Conservation (phyloP, 2,888 invertebrate species). For the Hipparchia semele region DNA sequence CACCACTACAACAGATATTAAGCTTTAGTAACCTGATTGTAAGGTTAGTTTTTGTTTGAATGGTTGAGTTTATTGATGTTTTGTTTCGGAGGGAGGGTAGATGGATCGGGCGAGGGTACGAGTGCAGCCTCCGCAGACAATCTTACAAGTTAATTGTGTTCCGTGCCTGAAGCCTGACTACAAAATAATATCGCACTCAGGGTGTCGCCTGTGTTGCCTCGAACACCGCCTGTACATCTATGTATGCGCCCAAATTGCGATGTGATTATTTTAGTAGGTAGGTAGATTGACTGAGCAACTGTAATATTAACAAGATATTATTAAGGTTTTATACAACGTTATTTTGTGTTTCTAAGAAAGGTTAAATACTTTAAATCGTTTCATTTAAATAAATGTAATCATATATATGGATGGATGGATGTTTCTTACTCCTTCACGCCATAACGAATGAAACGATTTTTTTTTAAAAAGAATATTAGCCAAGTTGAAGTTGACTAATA, state of each 20-base stretch:
- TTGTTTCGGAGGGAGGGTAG: conserved; percentile 81
- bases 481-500: too few relatives aligned
- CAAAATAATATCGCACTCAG: conserved; percentile 76
- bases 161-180: conserved; percentile 79
- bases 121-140: conserved; percentile 82
- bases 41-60: conserved; percentile 50
- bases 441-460: too few relatives aligned
- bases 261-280: conserved; percentile 27
- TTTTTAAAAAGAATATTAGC: too few relatives aligned
- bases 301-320: background rate
- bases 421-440: too few relatives aligned
- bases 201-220: conserved; percentile 43
- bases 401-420: too few relatives aligned
- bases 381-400: too few relatives aligned
- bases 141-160: conserved; percentile 84
- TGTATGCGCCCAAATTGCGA: conserved; percentile 19
- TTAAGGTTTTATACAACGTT: too few relatives aligned
- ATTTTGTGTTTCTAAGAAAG: too few relatives aligned
- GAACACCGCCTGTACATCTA: conserved; percentile 33
- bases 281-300: background rate
- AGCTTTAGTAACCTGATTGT: conserved; percentile 46
- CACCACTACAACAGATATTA: conserved; percentile 46
- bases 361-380: too few relatives aligned
- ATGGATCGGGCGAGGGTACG: conserved; percentile 75
- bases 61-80: conserved; percentile 78